phyloP scores from a whole-genome alignment of 2,888 invertebrate genomes.

The Lutraria lutraria region DNA sequence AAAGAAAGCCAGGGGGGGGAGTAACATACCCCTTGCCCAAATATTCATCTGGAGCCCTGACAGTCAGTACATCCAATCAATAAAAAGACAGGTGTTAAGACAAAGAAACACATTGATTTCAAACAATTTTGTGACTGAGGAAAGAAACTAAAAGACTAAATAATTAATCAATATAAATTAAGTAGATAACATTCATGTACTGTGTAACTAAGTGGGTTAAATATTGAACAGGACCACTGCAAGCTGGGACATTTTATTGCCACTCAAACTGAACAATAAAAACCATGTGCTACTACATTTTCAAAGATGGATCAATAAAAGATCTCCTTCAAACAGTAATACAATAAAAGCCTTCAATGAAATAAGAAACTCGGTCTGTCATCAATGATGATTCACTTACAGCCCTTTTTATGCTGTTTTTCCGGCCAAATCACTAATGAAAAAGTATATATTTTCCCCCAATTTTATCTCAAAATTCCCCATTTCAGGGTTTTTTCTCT shows the following conservation, averaged over 20 bases:
- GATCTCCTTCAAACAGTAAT: not conserved
- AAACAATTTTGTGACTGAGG: not conserved
- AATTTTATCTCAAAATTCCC: too few species aligned
- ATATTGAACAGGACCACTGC: not conserved
- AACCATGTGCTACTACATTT: slow-evolving; percentile 12
- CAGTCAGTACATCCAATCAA: slow-evolving; percentile 1
- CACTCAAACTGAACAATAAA: not conserved
- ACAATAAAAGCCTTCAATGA: not conserved
- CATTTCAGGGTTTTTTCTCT: too few species aligned
- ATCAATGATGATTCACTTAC: too few species aligned
- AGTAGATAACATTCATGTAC: not conserved
- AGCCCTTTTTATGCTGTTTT: too few species aligned
- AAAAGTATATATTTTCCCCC: too few species aligned
- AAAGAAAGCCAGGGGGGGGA: too few species aligned
- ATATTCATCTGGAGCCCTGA: too few species aligned
- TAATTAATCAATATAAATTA: slow-evolving; percentile 19
- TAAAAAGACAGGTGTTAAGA: not conserved
- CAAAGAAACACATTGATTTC: not conserved
- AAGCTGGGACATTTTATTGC: not conserved
- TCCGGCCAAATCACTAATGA: too few species aligned
- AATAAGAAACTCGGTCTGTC: too few species aligned
- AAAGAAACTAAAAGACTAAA: not conserved
- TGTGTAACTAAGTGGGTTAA: too few species aligned
- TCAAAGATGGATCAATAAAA: not conserved
- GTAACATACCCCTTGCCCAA: too few species aligned